Percentiles rank a stretch among this genome's conserved stretches.
Conservation (phyloP, 2,888 invertebrate genomes). For the Bedellia somnulentella region DNA sequence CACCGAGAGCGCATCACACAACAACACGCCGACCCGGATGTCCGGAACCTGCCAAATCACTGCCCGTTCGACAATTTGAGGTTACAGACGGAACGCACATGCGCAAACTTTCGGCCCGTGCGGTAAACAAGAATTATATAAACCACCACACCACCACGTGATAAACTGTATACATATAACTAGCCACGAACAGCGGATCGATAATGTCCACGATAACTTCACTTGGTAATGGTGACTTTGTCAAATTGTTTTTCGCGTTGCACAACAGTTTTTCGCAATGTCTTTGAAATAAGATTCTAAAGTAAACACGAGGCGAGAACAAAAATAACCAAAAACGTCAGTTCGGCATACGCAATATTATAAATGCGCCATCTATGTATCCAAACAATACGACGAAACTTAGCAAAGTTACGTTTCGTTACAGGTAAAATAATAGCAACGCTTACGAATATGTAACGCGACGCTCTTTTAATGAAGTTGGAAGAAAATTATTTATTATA, state of each 20-base stretch:
- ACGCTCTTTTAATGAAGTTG: too few species aligned
- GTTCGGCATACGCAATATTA: constrained; percentile 56
- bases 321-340: constrained; percentile 64
- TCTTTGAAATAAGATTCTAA: constrained; percentile 58
- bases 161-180: constrained; percentile 59
- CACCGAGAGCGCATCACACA: constrained; percentile 54
- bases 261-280: constrained; percentile 25
- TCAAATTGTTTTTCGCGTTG: too few species aligned
- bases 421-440: too few species aligned
- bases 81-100: constrained; percentile 62
- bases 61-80: constrained; percentile 52
- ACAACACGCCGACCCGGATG: constrained; percentile 47
- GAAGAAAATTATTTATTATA: too few species aligned
- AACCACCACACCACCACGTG: constrained; percentile 63
- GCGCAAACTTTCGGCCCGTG: constrained; percentile 59
- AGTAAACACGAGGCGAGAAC: constrained; percentile 63
- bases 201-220: constrained; percentile 31
- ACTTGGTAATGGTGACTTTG: constrained; percentile 18
- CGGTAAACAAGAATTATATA: constrained; percentile 64
- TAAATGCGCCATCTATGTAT: constrained; percentile 55
- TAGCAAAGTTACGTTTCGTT: constrained; percentile 19
- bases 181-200: constrained; percentile 47
- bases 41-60: constrained; percentile 55
- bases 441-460: too few species aligned
- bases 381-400: constrained; percentile 34